phyloP scores from a whole-genome alignment of 2,797 vertebrate genomes.

The Geotrypetes seraphini region DNA sequence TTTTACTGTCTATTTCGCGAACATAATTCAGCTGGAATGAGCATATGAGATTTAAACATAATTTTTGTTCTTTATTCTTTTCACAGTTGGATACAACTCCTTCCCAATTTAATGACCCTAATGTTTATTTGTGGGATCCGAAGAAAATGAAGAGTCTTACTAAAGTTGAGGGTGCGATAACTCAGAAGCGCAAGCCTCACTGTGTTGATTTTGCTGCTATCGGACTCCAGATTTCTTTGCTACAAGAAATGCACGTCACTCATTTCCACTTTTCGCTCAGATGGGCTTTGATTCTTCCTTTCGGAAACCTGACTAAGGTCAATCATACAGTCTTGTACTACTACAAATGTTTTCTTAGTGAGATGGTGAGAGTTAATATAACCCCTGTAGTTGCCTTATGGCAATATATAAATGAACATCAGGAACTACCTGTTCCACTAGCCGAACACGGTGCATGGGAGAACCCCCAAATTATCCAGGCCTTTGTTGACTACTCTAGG shows the following conservation, averaged over 20 bases:
- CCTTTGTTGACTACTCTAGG: conserved; percentile 76
- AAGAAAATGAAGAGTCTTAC: conserved; percentile 71
- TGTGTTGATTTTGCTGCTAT: conserved; percentile 78
- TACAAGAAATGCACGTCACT: conserved; percentile 62
- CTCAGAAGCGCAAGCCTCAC: conserved; percentile 44
- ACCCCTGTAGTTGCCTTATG: conserved; percentile 85
- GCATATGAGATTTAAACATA: too few relatives aligned
- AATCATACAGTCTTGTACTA: conserved; percentile 75
- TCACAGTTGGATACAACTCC: conserved; percentile 76
- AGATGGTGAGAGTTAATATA: conserved; percentile 75
- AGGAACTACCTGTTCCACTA: conserved; percentile 68
- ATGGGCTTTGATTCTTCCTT: conserved; percentile 80
- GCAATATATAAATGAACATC: conserved; percentile 66
- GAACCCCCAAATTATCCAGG: conserved; percentile 60
- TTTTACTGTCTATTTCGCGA: too few relatives aligned
- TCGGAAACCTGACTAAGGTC: conserved; percentile 60
- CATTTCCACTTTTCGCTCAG: conserved; percentile 90
- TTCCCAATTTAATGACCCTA: conserved; percentile 77
- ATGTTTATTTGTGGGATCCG: conserved; percentile 83
- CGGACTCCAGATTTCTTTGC: conserved; percentile 69
- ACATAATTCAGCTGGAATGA: too few relatives aligned
- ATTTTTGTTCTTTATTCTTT: background rate
- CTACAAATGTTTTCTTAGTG: conserved; percentile 77
- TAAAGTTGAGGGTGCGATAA: conserved; percentile 58
- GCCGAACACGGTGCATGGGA: conserved; percentile 71